Percentiles rank a stretch among this genome's conserved stretches.
phyloP scores from a whole-genome alignment of 2,888 invertebrate species.

The Protophormia terraenovae region DNA sequence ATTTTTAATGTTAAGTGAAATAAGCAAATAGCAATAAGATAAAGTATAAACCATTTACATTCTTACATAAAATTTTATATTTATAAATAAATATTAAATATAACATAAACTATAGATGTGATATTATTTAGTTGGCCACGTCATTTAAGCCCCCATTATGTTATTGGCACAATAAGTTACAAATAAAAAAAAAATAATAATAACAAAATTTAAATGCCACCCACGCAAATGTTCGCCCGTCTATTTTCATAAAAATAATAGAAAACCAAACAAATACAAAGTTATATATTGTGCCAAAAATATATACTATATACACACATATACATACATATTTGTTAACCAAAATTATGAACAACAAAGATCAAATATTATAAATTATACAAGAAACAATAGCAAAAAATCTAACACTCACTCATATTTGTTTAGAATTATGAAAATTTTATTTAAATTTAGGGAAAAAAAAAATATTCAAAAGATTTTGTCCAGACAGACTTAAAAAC shows the following conservation, averaged over 20 bases:
- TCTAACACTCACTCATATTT: not conserved
- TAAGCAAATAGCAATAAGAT: too few species aligned
- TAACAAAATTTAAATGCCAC: not conserved
- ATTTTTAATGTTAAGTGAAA: too few species aligned
- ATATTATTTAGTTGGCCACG: not conserved
- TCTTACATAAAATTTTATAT: not conserved
- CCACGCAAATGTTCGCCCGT: not conserved
- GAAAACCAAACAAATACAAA: not conserved
- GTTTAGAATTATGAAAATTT: slow-evolving; percentile 30
- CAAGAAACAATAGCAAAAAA: not conserved
- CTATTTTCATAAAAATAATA: not conserved
- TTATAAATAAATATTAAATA: too few species aligned
- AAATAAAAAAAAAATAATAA: not conserved
- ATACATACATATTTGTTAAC: not conserved
- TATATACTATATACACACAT: too few species aligned
- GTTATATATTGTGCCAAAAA: not conserved
- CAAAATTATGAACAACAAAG: slow-evolving; percentile 15
- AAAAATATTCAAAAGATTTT: not conserved
- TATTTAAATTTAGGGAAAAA: not conserved
- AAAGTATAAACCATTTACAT: too few species aligned
- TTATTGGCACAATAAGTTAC: not conserved
- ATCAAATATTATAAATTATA: slow-evolving; percentile 20
- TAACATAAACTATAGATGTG: too few species aligned
- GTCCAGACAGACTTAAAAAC: not conserved
- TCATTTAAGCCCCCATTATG: not conserved